Evolutionary conservation across 1,140 invertebrate genomes (phyloP), one percentile per base, ranked within the genome.

Genomic region (Anastrepha ludens): DNA sequence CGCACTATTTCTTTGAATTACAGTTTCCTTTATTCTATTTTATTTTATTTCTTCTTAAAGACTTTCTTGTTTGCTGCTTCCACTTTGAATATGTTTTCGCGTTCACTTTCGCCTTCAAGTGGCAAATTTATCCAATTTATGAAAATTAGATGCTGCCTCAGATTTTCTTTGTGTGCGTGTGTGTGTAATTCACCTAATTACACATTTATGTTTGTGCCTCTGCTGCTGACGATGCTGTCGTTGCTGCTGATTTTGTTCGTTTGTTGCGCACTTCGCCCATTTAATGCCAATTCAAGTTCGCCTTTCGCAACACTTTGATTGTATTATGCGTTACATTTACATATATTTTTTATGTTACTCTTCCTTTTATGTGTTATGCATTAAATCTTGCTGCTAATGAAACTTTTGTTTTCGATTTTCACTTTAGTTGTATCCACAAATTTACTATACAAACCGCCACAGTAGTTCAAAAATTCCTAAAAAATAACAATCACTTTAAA

Each of bases 271-370:
- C 74, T 81, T 81, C n/a, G 11, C 50, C 74, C 74, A 81, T 81
- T 81, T 81, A 81, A 81, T 81, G 74, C 20, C 74, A 81, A 81
- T 81, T 81, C 47, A 81, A 55, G 74, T 81, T 81, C 47, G 74
- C 44, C 70, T 55, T 9, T 55, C 74, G 50, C 74, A 81, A 58
- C 20, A 55, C 47, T 81, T 74, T 44, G 20, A 55, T 55, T 55
- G 17, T 81, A 81, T 55, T 55, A 55, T 81, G 74, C 74, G 74
- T 29, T 29, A 39, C 41, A 17, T 41, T 74, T 74, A 44, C 2
- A 2, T 55, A 55, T 11, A 55, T 74, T 15, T 74, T 29, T 2
- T 1, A 2, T 70, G 11, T 70, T 65, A 65, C 15, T 17, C 4
- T 62, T 62, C 15, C 17, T 70, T 17, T 41, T 8, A 15, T 70